Percentiles rank a stretch among this genome's conserved stretches.
phyloP scores from a whole-genome alignment of 2,113 vertebrate genomes.

The Bambusicola thoracicus region DNA sequence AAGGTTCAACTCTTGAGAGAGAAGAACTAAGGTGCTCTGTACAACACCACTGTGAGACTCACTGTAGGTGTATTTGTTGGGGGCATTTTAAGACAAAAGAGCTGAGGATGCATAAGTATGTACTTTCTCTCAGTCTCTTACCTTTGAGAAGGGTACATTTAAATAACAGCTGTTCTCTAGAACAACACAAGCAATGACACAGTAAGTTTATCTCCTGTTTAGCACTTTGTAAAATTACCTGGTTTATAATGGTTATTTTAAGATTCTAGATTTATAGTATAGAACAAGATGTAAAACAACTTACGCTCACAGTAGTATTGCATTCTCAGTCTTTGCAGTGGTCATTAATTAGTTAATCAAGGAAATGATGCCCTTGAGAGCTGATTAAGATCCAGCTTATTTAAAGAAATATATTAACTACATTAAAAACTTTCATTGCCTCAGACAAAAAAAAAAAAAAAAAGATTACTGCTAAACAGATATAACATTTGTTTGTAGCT shows the following conservation, averaged over 20 bases:
- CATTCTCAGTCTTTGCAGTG: rapidly evolving
- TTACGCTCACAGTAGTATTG: not conserved
- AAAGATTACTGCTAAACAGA: not conserved
- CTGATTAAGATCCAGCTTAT: not conserved
- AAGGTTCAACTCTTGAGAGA: not conserved
- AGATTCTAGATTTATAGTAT: not conserved
- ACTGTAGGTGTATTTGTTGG: rapidly evolving
- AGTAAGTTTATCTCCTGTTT: not conserved
- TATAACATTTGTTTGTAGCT: not conserved
- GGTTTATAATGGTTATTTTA: not conserved
- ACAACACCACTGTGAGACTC: not conserved
- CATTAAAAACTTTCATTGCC: not conserved
- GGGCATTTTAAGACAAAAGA: not conserved
- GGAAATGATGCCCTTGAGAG: not conserved
- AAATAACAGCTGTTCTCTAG: not conserved
- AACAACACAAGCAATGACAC: not conserved
- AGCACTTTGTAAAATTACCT: not conserved
- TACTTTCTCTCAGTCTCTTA: not conserved
- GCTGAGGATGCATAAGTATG: not conserved
- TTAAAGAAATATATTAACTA: conserved; percentile 16
- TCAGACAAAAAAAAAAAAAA: conserved; percentile 16
- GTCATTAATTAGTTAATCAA: not conserved
- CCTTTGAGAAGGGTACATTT: not conserved
- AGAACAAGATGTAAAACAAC: not conserved
- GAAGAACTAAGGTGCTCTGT: not conserved